These are phyloP conservation scores for Burhinus bistriatus DNA, from an alignment of 2,113 vertebrate species.

Conservation along the genomic window DNA sequence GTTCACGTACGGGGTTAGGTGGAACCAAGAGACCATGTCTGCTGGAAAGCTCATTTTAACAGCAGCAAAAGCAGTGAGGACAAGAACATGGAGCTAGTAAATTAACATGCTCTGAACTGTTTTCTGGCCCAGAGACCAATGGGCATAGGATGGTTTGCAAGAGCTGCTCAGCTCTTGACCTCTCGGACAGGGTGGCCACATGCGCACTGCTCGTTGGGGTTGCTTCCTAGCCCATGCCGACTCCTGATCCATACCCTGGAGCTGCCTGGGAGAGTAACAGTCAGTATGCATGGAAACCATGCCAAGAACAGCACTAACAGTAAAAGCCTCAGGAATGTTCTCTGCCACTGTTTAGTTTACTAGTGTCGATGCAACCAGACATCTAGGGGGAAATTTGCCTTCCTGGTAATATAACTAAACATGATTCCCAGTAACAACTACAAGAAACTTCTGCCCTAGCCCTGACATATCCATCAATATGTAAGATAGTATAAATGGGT, in stretches of 20 bases:
- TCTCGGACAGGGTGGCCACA: not conserved
- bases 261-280: not conserved
- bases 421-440: not conserved
- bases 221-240: not conserved
- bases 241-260: not conserved
- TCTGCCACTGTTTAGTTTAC: not conserved
- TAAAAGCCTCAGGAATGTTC: not conserved
- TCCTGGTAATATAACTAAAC: not conserved
- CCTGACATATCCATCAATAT: not conserved
- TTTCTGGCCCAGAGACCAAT: not conserved
- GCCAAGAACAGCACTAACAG: not conserved
- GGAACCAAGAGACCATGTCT: not conserved
- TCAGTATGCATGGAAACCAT: not conserved
- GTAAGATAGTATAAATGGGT: not conserved
- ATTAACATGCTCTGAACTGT: not conserved
- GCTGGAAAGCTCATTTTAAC: not conserved
- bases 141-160: not conserved
- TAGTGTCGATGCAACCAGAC: not conserved
- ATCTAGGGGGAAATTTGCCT: not conserved
- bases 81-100: not conserved
- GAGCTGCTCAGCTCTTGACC: not conserved
- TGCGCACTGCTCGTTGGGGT: accelerated
- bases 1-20: not conserved
- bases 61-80: not conserved
- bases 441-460: not conserved